phyloP scores from a whole-genome alignment of 1,140 invertebrate genomes.

The Antheraea mylitta region DNA sequence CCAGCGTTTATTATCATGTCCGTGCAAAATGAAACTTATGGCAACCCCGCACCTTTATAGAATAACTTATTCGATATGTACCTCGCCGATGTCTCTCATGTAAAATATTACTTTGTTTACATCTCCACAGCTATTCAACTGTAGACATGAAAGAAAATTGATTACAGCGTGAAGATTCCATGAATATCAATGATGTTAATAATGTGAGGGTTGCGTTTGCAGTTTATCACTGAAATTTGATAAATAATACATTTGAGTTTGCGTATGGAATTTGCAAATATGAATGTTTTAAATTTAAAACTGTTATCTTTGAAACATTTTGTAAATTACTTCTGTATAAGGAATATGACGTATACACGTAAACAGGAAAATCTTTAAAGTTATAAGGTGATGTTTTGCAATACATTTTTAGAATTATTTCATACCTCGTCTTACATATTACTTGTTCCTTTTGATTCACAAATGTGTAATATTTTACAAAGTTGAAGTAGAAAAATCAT shows the following conservation, averaged over 20 bases:
- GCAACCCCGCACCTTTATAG: constrained; percentile 12
- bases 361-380: too few species aligned
- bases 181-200: constrained; percentile 31
- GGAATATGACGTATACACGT: too few species aligned
- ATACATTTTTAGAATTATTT: neutral
- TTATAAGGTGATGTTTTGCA: too few species aligned
- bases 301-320: neutral
- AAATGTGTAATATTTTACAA: neutral
- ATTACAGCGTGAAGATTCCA: constrained; percentile 20
- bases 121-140: constrained; percentile 15
- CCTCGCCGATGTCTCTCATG: constrained; percentile 5
- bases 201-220: constrained; percentile 1
- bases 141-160: constrained; percentile 21
- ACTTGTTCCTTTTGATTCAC: neutral
- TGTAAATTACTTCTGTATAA: neutral
- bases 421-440: neutral
- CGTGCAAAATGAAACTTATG: neutral
- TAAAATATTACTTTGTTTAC: constrained; percentile 29
- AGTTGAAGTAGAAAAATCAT: neutral
- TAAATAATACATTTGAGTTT: constrained; percentile 4
- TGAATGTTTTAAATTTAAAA: neutral
- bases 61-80: constrained; percentile 27
- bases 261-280: neutral
- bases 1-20: neutral
- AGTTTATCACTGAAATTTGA: constrained; percentile 4